These are phyloP conservation scores for Molanna angustata DNA, from an alignment of 2,888 invertebrate genomes.

Conservation along the genomic window DNA sequence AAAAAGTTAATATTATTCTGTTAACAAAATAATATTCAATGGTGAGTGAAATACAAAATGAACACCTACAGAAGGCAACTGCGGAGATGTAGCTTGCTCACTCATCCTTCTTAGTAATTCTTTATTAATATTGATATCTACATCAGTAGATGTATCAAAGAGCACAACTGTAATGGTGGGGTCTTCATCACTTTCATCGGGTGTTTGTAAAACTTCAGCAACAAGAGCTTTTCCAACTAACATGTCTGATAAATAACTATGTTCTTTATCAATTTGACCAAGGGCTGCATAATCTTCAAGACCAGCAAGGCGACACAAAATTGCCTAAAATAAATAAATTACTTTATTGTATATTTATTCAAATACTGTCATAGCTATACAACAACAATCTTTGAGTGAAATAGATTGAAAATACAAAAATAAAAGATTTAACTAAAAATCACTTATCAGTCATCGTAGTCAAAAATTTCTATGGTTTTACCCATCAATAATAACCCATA, in stretches of 20 bases:
- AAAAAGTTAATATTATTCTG: no score
- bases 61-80: constrained; percentile 18
- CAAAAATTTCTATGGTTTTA: no score
- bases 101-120: constrained; percentile 46
- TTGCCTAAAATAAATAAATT: constrained; percentile 50
- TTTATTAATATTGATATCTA: constrained; percentile 64
- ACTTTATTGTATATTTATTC: no score
- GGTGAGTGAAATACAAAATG: no score
- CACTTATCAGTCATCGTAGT: no score
- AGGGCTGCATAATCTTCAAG: constrained; percentile 56
- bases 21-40: no score
- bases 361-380: no score
- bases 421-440: no score
- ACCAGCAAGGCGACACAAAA: constrained; percentile 66
- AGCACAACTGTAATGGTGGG: constrained; percentile 57
- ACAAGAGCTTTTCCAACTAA: constrained; percentile 58
- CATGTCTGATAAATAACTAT: constrained; percentile 40
- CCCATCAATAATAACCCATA: no score
- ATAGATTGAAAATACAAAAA: no score
- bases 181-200: constrained; percentile 44
- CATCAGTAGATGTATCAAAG: constrained; percentile 62
- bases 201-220: constrained; percentile 46
- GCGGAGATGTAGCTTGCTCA: constrained; percentile 21
- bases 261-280: constrained; percentile 2
- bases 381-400: no score